A percentile compares a stretch with the other conserved stretches of the same genome.
Evolutionary conservation across 2,797 vertebrate genomes (phyloP).

Genomic region (Accipiter minullus): DNA sequence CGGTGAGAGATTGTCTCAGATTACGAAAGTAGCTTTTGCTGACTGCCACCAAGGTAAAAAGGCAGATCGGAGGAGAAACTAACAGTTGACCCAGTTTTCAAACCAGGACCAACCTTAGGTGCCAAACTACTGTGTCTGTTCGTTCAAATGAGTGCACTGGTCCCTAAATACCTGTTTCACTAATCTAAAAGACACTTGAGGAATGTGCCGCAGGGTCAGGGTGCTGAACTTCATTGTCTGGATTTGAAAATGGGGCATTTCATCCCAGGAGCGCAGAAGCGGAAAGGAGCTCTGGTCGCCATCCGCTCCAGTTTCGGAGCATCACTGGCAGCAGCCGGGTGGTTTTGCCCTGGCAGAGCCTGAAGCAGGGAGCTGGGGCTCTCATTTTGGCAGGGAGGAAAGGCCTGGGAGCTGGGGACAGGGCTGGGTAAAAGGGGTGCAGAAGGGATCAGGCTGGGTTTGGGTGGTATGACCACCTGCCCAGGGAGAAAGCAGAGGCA

Average conservation of each 20-base stretch:
- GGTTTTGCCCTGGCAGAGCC: not conserved
- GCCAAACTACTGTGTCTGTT: not conserved
- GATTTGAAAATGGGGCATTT: not conserved
- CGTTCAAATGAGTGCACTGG: not conserved
- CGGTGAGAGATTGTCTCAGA: not conserved
- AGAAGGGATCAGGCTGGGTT: not conserved
- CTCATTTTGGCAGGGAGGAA: not conserved
- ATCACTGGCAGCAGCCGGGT: not conserved
- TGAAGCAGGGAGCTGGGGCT: not conserved
- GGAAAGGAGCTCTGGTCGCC: not conserved
- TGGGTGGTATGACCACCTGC: not conserved
- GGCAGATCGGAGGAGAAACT: not conserved
- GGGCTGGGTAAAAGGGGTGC: not conserved
- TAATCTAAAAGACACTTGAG: not conserved
- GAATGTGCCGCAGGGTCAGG: not conserved
- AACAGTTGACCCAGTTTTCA: slow-evolving; percentile 47
- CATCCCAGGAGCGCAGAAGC: not conserved
- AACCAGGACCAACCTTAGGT: not conserved
- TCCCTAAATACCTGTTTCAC: not conserved
- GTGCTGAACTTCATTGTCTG: not conserved
- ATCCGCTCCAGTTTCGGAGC: not conserved
- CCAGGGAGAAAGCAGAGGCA: not conserved
- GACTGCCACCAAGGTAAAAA: not conserved
- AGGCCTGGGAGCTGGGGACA: not conserved
- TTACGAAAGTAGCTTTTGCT: not conserved